Conservation (phyloP, 2,113 vertebrate species). For the Notarius quadriscutis region DNA sequence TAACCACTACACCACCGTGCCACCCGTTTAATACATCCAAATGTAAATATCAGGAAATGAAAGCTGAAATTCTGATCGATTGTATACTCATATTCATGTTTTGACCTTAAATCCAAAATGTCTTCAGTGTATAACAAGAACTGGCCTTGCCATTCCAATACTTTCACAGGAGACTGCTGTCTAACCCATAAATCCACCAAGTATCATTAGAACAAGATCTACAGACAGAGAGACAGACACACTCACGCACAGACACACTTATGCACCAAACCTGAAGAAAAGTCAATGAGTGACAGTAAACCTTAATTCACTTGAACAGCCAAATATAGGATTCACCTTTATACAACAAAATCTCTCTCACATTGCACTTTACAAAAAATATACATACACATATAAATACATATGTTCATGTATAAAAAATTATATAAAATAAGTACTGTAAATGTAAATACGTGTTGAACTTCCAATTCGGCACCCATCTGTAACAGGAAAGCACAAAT, state of each 20-base stretch:
- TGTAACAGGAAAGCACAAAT: constrained; percentile 47
- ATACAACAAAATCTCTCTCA: constrained; percentile 64
- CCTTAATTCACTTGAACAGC: constrained; percentile 64
- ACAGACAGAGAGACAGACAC: constrained; percentile 19
- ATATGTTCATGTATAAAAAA: constrained; percentile 41
- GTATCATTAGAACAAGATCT: constrained; percentile 12
- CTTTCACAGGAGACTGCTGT: not conserved
- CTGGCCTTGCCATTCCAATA: not conserved
- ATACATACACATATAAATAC: constrained; percentile 71
- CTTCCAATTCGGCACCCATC: constrained; percentile 52
- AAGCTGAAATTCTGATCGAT: not conserved
- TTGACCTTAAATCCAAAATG: not conserved
- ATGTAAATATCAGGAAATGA: not conserved
- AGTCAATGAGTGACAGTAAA: constrained; percentile 53
- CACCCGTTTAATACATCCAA: not conserved
- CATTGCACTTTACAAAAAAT: constrained; percentile 86
- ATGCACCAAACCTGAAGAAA: constrained; percentile 48
- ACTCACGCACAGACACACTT: not conserved
- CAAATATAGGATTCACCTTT: constrained; percentile 56
- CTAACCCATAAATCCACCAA: not conserved
- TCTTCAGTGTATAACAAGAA: not conserved
- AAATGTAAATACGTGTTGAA: constrained; percentile 52
- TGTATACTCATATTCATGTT: not conserved
- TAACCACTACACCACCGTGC: no score
- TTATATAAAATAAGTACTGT: constrained; percentile 48